Base-by-base conservation (phyloP, 1,140 invertebrate genomes). In the Phenacoccus solenopsis region DNA sequence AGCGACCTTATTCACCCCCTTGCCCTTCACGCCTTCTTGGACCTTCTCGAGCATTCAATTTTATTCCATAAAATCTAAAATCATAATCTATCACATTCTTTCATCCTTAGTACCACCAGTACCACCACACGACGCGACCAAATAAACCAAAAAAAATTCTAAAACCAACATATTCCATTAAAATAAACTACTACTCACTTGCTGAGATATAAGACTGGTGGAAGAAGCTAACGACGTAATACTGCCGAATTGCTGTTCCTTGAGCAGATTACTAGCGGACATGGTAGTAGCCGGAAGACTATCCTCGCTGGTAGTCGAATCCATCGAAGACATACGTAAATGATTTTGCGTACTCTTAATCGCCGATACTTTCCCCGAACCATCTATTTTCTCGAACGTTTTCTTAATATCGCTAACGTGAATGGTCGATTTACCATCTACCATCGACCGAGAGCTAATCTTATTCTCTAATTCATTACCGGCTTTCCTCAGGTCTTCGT, bases 171-270 rank as follows among this genome's bases (percentile, higher is more conserved):
- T n/a, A n/a, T n/a, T n/a, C n/a, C n/a, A 49, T 7, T 32, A 32
- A 49, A n/a, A 67, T 16, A 28, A n/a, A 67, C 20, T 16, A 68
- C 12, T 2, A 71, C 32, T 71, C 25, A 83, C 82, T 77, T 83
- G 84, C 69, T 85, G 84, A 3, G 84, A 85, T 71, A 86, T 86
- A 1, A 86, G 77, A 71, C 84, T 86, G 0, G 85, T 86, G 28
- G 83, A 84, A 12, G 84, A 85, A 0, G 85, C 84, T 4, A 86
- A 72, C 1, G 85, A 86, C 3, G 83, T 85, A 71, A 86, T 84
- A 73, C 82, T 84, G 13, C 84, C 85, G 74, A 84, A 86, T 67
- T 85, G 84, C 67, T 85, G 83, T 72, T 83, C 81, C 56, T 78
- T 77, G 27, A 78, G 75, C 28, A 77, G 74, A 49, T 77, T 76